Base-by-base conservation (phyloP, 2,113 vertebrate genomes). In the Chlamydotis undulata region DNA sequence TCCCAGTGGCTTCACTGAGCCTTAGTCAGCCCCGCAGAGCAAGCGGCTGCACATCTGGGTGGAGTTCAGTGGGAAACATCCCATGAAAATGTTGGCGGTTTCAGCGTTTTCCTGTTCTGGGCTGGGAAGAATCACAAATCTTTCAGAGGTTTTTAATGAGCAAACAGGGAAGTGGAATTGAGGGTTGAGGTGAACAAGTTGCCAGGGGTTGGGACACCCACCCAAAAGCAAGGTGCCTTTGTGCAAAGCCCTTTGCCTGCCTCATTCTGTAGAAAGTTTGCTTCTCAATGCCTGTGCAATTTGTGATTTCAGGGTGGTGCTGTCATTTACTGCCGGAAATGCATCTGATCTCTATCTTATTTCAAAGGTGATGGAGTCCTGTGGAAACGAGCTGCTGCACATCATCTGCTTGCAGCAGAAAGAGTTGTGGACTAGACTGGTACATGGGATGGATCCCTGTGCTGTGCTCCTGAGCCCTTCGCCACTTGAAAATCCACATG, bases 21-120 rank as follows among this genome's bases (percentile, higher is more conserved):
- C 16, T 83, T 56, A 73, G 79, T 49, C 90, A 92, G 53, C 49
- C 55, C 28, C 0, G 0, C 78, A 60, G 90, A 56, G 69, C 43
- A 86, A 63, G 68, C 7, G 23, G 65, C 77, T 89, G 80, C 41
- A 68, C 78, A 61, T 87, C 81, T 94, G 96, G 89, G 96, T 94
- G 89, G 91, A 67, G 80, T 35, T 87, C 86, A 37, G 57, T 90
- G 81, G 94, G 95, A 96, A 97, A 91, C 87, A 41, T 94, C 87
- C 70, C 84, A 52, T 76, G 89, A 96, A 96, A 95, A 95, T 69
- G 52, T 83, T 93, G 82, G 59, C 25, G 6, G 87, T 94, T 87
- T 49, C 91, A 79, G 41, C 1, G 1, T 61, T 95, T 96, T 96
- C 93, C 93, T 97, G 74, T 90, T 76, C 57, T 79, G 87, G 81